Evolutionary conservation across 2,113 vertebrate genomes (phyloP).

Genomic region (Nettapus auritus): DNA sequence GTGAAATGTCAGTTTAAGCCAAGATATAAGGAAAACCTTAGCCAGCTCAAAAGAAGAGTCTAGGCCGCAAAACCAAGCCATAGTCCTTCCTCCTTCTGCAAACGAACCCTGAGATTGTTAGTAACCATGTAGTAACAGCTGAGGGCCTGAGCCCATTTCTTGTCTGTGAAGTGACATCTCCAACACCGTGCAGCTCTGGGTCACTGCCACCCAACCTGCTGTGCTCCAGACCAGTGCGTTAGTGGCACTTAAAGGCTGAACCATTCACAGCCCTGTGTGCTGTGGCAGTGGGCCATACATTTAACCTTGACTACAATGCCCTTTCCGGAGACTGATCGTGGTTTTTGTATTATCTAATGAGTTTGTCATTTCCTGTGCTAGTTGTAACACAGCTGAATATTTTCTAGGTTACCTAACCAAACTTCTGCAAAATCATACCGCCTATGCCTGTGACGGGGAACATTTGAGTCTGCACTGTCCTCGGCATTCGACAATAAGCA

Average conservation of each 20-base stretch:
- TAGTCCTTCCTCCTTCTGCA: background rate
- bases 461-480: conserved; percentile 89
- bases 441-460: conserved; percentile 89
- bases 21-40: background rate
- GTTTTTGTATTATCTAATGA: conserved; percentile 7
- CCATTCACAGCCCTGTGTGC: background rate
- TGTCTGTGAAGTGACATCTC: background rate
- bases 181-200: background rate
- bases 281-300: background rate
- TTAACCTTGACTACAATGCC: conserved; percentile 26
- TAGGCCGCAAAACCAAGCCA: background rate
- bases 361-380: conserved; percentile 44
- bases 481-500: conserved; percentile 91
- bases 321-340: conserved; percentile 3
- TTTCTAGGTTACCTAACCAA: conserved; percentile 92
- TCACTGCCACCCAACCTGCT: background rate
- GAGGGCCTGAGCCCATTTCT: background rate
- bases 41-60: background rate
- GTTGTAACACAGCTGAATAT: conserved; percentile 71
- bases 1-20: background rate
- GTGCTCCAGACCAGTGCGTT: background rate
- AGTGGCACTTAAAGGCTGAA: background rate
- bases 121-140: rapidly evolving
- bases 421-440: conserved; percentile 92
- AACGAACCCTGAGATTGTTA: background rate